These are phyloP conservation scores for Graptemys geographica DNA, from an alignment of 2,797 vertebrate genomes.

Conservation along the genomic window DNA sequence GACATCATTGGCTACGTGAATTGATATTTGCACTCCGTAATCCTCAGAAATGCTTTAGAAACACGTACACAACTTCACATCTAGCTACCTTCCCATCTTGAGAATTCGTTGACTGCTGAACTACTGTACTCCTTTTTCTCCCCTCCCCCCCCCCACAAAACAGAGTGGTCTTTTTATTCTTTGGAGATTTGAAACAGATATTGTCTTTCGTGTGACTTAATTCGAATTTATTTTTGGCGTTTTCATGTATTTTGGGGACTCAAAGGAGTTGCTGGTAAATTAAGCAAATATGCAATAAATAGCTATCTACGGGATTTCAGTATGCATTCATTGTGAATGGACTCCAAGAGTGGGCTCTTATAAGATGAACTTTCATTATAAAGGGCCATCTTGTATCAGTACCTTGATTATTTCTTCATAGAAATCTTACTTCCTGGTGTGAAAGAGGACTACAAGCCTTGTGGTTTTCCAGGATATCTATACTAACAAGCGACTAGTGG, in stretches of 20 bases:
- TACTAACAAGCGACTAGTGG: background rate
- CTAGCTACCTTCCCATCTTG: background rate
- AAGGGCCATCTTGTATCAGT: conserved; percentile 17
- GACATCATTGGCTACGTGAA: background rate
- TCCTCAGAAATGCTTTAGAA: conserved; percentile 40
- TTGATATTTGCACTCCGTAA: conserved; percentile 53
- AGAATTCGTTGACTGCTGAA: background rate
- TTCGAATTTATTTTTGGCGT: background rate
- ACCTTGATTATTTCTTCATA: background rate
- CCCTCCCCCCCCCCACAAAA: background rate
- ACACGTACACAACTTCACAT: background rate
- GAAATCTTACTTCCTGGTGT: background rate
- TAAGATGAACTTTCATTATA: background rate
- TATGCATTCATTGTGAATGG: background rate
- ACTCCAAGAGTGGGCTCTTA: background rate
- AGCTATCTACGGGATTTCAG: background rate
- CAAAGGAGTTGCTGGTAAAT: background rate
- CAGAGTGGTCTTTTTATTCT: background rate
- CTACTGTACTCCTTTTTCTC: background rate
- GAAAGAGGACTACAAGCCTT: conserved; percentile 16
- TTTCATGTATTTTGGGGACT: background rate
- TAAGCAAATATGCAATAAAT: background rate
- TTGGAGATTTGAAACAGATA: background rate
- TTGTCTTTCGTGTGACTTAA: background rate
- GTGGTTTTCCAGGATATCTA: background rate